A percentile compares a stretch with the other conserved stretches of the same genome.
phyloP scores from a whole-genome alignment of 30 jellyfish, hydroid and myxozoan genomes.

The Aurelia aurita region DNA sequence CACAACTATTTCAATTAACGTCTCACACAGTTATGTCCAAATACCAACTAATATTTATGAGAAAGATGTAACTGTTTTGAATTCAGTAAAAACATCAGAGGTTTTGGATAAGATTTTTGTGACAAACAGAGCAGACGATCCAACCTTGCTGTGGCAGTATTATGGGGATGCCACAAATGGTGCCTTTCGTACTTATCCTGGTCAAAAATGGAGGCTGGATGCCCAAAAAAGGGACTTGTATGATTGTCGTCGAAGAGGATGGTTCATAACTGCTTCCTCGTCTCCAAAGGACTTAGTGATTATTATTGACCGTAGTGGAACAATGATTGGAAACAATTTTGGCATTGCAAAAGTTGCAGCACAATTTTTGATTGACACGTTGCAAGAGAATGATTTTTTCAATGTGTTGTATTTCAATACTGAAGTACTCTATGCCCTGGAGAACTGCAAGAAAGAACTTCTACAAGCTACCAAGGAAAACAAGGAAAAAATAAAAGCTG shows the following conservation, averaged over 20 bases:
- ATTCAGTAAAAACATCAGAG: conserved; percentile 70
- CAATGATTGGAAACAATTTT: conserved; percentile 94
- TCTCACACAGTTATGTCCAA: conserved; percentile 80
- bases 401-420: conserved; percentile 65
- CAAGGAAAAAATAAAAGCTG: conserved; percentile 67
- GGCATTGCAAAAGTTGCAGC: conserved; percentile 94
- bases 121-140: conserved; percentile 42
- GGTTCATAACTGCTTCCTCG: conserved; percentile 82
- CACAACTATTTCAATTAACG: conserved; percentile 47
- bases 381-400: conserved; percentile 91
- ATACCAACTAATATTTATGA: conserved; percentile 89
- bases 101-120: conserved; percentile 65
- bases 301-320: conserved; percentile 86
- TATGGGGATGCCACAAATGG: conserved; percentile 85
- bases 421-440: conserved; percentile 26
- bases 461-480: conserved; percentile 92
- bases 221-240: conserved; percentile 52
- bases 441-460: conserved; percentile 40
- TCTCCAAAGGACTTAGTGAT: conserved; percentile 90
- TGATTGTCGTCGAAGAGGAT: conserved; percentile 81
- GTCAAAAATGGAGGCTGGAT: conserved; percentile 58
- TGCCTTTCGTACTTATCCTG: conserved; percentile 85
- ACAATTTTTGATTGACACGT: conserved; percentile 78
- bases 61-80: conserved; percentile 63
- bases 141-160: conserved; percentile 82